phyloP scores from a whole-genome alignment of 2,888 invertebrate species.

The Leptinotarsa rubiginosa region DNA sequence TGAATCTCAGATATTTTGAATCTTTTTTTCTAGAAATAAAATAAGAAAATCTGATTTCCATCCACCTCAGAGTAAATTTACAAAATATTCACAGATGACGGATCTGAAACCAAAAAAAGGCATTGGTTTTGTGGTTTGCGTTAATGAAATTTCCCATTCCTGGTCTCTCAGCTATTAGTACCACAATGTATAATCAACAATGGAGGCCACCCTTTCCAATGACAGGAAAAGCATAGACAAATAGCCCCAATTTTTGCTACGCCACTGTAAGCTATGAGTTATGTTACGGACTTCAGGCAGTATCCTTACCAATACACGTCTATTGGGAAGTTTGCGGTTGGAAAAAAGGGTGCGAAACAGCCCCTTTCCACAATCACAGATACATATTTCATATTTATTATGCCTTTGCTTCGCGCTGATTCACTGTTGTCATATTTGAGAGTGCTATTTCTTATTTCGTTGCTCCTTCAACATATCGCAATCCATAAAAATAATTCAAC shows the following conservation, averaged over 20 bases:
- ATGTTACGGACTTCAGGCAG: conserved; percentile 24
- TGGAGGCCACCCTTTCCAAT: too few relatives aligned
- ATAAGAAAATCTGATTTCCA: too few relatives aligned
- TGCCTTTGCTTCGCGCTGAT: conserved; percentile 59
- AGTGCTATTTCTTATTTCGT: conserved; percentile 60
- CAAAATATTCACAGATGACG: too few relatives aligned
- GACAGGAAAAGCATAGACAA: too few relatives aligned
- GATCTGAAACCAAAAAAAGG: too few relatives aligned
- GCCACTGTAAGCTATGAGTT: conserved; percentile 18
- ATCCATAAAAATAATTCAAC: conserved; percentile 50
- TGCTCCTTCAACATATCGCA: conserved; percentile 36
- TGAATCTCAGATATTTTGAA: too few relatives aligned
- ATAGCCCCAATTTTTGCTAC: background rate
- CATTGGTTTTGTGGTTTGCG: too few relatives aligned
- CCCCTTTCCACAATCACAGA: conserved; percentile 59
- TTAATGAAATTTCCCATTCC: too few relatives aligned
- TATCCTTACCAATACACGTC: conserved; percentile 48
- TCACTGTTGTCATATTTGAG: conserved; percentile 61
- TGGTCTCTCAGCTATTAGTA: too few relatives aligned
- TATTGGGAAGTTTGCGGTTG: conserved; percentile 50
- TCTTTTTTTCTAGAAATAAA: too few relatives aligned
- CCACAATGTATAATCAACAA: too few relatives aligned
- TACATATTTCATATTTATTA: conserved; percentile 64
- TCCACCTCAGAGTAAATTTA: too few relatives aligned
- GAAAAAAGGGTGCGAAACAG: conserved; percentile 41